Conservation (phyloP, 2,797 vertebrate genomes). For the Balearica regulorum region DNA sequence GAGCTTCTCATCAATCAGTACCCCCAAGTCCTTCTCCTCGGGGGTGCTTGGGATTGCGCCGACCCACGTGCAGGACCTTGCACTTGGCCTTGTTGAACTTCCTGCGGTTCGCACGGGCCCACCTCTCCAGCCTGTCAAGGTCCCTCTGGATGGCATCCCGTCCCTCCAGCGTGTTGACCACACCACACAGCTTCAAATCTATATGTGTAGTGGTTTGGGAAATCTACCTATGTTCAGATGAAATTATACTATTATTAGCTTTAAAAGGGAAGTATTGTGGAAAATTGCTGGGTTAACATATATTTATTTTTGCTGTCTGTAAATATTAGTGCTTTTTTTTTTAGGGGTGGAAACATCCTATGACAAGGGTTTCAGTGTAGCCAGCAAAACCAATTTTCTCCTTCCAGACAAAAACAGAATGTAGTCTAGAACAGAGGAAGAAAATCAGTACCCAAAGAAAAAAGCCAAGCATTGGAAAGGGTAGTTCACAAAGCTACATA, state of each 20-base stretch:
- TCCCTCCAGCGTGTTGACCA: no score
- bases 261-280: neutral
- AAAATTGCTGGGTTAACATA: neutral
- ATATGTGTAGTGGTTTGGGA: neutral
- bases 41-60: no score
- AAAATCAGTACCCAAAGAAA: neutral
- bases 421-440: neutral
- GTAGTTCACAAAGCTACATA: neutral
- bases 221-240: neutral
- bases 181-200: neutral
- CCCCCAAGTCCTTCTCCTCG: no score
- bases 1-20: no score
- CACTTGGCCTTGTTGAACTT: no score
- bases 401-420: neutral
- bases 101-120: no score
- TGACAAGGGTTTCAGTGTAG: neutral
- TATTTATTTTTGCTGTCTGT: neutral
- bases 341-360: neutral
- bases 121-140: no score
- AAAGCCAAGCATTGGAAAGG: neutral
- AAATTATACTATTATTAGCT: neutral
- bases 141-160: no score
- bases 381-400: neutral
- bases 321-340: neutral
- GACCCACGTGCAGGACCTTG: no score